Evolutionary conservation across 2,113 vertebrate species (phyloP), one percentile per base, ranked within the genome.

Genomic region (Campylomormyrus tamandua): DNA sequence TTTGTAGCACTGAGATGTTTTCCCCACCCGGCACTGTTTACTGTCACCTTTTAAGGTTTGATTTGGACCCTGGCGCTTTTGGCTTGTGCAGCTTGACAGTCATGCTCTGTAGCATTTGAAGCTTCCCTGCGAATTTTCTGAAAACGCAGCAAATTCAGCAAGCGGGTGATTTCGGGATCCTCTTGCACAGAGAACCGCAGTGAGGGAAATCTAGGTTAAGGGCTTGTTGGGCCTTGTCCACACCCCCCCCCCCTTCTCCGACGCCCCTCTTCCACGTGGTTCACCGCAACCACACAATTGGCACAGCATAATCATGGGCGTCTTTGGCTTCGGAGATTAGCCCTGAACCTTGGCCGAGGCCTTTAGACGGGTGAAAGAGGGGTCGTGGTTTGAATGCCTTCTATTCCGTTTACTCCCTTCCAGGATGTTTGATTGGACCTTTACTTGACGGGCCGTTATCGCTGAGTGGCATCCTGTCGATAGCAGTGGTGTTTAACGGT

Each of bases 151-250:
- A 84, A 24, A 8, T 42, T 39, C 77, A 9, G 42, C 42, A 9
- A 6, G 15, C 42, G 5, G 77, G 15, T 17, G 42, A 83, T 83
- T 83, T 21, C 39, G 3, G 62, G 62, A 31, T 70, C n/a, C 62
- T 42, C 74, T 80, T 80, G 8, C 42, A n/a, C 46, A 10, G 83
- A n/a, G 35, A 48, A 42, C 45, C 21, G 45, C 83, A 84, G 83
- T 1, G 45, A 46, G 45, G 39, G 45, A 84, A 84, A 84, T 84
- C 42, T 84, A 84, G 83, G 83, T 24, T 84, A 45, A 84, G 45
- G 83, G 83, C 83, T 84, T 84, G 45, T 45, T 84, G 74, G 42
- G 74, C 35, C 74, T 84, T 84, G 83, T 84, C 45, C 45, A 48
- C 45, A 9, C 2, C 0, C 8, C 21, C 17, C 27, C 24, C 87